Conservation (phyloP, 2,888 invertebrate genomes). For the Platycnemis pennipes region DNA sequence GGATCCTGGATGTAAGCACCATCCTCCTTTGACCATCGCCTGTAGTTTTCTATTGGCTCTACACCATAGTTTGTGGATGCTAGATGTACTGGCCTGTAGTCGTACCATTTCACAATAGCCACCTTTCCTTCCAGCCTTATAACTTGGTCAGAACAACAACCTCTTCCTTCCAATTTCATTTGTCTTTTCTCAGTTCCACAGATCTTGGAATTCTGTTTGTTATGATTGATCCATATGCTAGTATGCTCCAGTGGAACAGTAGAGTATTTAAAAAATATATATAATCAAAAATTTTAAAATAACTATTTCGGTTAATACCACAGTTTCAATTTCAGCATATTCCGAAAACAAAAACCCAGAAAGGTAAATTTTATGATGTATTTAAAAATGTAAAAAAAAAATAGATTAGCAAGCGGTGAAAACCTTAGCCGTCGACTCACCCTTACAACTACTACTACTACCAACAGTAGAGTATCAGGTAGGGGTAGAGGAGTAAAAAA, state of each 20-base stretch:
- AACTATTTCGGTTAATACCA: too few relatives aligned
- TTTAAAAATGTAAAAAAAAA: too few relatives aligned
- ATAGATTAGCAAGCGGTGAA: too few relatives aligned
- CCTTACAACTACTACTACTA: too few relatives aligned
- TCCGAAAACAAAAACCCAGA: too few relatives aligned
- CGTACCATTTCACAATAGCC: conserved; percentile 70
- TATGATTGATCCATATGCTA: conserved; percentile 67
- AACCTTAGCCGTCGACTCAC: too few relatives aligned
- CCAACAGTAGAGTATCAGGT: not conserved
- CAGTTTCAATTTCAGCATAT: too few relatives aligned
- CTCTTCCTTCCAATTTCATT: conserved; percentile 63
- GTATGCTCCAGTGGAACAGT: conserved; percentile 50
- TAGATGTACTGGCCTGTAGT: conserved; percentile 69
- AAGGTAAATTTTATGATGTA: too few relatives aligned
- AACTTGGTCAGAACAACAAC: conserved; percentile 34
- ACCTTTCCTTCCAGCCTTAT: conserved; percentile 58
- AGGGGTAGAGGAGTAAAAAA: conserved; percentile 70
- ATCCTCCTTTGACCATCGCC: conserved; percentile 70
- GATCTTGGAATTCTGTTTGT: conserved; percentile 53
- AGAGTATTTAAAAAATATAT: too few relatives aligned
- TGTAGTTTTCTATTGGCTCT: conserved; percentile 68
- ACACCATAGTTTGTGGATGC: conserved; percentile 60
- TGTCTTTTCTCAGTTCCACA: conserved; percentile 16
- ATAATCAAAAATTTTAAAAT: too few relatives aligned
- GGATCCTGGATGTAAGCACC: conserved; percentile 69